Evolutionary conservation across 2,113 vertebrate species (phyloP).

Genomic region (Illadopsis cleaveri): DNA sequence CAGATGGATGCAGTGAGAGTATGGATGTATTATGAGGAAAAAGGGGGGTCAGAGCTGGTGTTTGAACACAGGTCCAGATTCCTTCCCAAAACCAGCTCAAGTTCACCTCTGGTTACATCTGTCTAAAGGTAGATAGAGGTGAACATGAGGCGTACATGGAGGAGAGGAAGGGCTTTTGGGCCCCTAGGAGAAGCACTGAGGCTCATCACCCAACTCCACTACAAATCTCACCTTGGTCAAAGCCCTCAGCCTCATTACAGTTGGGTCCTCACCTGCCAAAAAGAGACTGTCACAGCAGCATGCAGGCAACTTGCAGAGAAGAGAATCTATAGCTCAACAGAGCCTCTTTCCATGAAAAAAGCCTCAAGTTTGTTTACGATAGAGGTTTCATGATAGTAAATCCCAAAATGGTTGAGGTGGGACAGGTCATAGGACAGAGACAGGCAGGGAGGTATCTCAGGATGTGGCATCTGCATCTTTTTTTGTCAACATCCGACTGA

Average conservation of each 20-base stretch:
- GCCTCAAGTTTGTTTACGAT: background rate
- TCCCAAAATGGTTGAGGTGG: background rate
- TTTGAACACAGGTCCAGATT: accelerated
- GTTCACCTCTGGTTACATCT: background rate
- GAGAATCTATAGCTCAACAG: background rate
- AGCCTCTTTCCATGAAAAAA: background rate
- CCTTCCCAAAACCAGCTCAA: background rate
- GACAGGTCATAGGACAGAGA: background rate
- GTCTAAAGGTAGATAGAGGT: background rate
- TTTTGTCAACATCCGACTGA: background rate
- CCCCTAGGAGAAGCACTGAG: background rate
- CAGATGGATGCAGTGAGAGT: background rate
- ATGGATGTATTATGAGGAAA: background rate
- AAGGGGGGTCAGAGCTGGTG: background rate
- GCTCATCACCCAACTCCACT: background rate
- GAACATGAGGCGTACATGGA: background rate
- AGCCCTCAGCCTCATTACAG: background rate
- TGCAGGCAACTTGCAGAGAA: accelerated
- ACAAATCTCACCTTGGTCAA: background rate
- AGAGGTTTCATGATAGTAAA: background rate
- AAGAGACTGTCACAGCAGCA: background rate
- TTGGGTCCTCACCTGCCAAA: background rate
- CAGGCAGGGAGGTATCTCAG: background rate
- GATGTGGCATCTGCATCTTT: background rate
- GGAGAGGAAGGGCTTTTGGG: background rate